Evolutionary conservation across 92 coral and sea anemone genomes (phyloP).

Genomic region (Heliopora coerulea): DNA sequence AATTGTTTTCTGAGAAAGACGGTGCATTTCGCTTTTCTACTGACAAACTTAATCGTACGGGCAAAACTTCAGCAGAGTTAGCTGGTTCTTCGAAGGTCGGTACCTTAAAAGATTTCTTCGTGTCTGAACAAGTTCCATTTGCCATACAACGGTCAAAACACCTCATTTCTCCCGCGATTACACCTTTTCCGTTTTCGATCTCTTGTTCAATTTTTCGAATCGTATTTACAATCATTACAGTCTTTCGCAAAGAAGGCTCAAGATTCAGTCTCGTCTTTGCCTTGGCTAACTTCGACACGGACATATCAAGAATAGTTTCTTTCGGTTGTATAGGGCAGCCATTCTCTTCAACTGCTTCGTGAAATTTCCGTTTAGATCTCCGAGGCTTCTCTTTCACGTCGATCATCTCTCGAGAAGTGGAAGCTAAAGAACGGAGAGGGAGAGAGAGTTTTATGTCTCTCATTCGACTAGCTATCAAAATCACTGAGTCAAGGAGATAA

Average conservation of each 20-base stretch:
- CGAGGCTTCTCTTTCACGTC: slow-evolving; percentile 31
- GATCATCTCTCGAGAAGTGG: too few species aligned
- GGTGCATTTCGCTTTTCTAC: not conserved
- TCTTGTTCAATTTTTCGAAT: slow-evolving; percentile 83
- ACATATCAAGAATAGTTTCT: slow-evolving; percentile 91
- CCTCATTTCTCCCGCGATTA: not conserved
- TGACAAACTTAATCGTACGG: not conserved
- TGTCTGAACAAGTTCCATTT: not conserved
- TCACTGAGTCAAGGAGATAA: not conserved
- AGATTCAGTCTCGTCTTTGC: slow-evolving; percentile 59
- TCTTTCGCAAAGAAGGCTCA: slow-evolving; percentile 87
- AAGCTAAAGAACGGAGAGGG: too few species aligned
- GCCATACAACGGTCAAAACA: slow-evolving; percentile 13
- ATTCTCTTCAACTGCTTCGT: slow-evolving; percentile 12
- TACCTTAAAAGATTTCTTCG: not conserved
- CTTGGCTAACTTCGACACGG: slow-evolving; percentile 89
- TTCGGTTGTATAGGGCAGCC: slow-evolving; percentile 66
- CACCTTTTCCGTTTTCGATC: slow-evolving; percentile 71
- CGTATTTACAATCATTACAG: slow-evolving; percentile 93
- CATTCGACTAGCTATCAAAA: not conserved
- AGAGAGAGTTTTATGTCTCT: too few species aligned
- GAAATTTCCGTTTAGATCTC: slow-evolving; percentile 36
- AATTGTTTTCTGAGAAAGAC: slow-evolving; percentile 36
- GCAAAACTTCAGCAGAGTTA: slow-evolving; percentile 3
- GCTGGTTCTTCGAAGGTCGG: not conserved